A percentile compares a stretch with the other conserved stretches of the same genome.
Conservation (phyloP, 1,140 invertebrate species). For the Hyles euphorbiae region DNA sequence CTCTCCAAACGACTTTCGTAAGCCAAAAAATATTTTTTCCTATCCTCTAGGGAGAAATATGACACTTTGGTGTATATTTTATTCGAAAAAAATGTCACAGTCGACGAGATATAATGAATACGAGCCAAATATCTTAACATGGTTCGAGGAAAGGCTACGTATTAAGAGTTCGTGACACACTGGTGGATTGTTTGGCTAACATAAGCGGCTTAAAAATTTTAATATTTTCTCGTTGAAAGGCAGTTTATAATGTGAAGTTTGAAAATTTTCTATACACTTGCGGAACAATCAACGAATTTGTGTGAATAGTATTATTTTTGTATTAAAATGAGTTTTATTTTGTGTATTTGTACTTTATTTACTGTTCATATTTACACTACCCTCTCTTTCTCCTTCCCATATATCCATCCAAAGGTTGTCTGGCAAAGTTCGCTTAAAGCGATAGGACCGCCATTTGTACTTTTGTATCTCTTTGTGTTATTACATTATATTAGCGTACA, state of each 20-base stretch:
- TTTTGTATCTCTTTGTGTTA: too few species aligned
- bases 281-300: too few species aligned
- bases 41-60: slow-evolving; percentile 14
- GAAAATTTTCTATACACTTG: background rate
- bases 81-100: slow-evolving; percentile 14
- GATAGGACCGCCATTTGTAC: too few species aligned
- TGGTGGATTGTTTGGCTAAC: background rate
- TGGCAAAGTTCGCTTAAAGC: too few species aligned
- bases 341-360: too few species aligned
- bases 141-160: slow-evolving; percentile 6
- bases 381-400: too few species aligned
- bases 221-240: too few species aligned
- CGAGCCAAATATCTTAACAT: slow-evolving; percentile 20
- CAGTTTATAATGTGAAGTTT: background rate
- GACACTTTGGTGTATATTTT: slow-evolving; percentile 13
- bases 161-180: slow-evolving; percentile 12
- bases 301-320: too few species aligned
- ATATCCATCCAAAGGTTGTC: too few species aligned
- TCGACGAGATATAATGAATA: slow-evolving; percentile 17
- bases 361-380: too few species aligned
- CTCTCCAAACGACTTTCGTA: slow-evolving; percentile 10
- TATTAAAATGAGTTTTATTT: too few species aligned
- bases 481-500: too few species aligned
- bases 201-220: background rate
- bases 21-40: slow-evolving; percentile 13